Conservation (phyloP, 2,113 vertebrate genomes). For the Brevimyrus niger region DNA sequence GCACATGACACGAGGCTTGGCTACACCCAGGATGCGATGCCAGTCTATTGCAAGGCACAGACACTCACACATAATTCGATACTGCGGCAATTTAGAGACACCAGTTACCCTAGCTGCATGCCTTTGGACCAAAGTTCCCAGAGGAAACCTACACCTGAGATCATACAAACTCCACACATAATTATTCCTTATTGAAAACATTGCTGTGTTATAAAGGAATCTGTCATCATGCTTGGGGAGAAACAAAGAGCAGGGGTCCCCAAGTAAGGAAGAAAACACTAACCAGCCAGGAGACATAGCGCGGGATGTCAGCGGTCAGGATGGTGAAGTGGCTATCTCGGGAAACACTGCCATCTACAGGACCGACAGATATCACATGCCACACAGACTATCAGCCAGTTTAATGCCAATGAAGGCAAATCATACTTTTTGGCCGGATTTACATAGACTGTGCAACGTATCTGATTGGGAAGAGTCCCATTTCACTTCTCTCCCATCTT, state of each 20-base stretch:
- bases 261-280: slow-evolving; percentile 28
- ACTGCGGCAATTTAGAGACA: background rate
- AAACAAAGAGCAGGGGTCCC: background rate
- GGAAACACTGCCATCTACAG: slow-evolving; percentile 79
- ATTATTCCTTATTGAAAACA: background rate
- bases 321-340: slow-evolving; percentile 76
- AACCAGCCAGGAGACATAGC: slow-evolving; percentile 84
- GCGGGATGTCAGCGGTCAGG: slow-evolving; percentile 75
- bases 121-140: background rate
- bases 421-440: background rate
- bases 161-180: background rate
- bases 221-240: background rate
- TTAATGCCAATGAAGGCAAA: background rate
- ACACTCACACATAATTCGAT: background rate
- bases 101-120: background rate
- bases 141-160: background rate
- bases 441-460: background rate
- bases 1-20: background rate
- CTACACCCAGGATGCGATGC: background rate
- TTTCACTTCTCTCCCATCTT: background rate
- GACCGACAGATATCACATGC: slow-evolving; percentile 16
- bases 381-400: background rate
- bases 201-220: background rate
- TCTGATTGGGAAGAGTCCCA: background rate
- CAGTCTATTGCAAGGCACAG: background rate